These are phyloP conservation scores for Drosophila pegasa DNA, from an alignment of 2,888 invertebrate species.

Conservation along the genomic window DNA sequence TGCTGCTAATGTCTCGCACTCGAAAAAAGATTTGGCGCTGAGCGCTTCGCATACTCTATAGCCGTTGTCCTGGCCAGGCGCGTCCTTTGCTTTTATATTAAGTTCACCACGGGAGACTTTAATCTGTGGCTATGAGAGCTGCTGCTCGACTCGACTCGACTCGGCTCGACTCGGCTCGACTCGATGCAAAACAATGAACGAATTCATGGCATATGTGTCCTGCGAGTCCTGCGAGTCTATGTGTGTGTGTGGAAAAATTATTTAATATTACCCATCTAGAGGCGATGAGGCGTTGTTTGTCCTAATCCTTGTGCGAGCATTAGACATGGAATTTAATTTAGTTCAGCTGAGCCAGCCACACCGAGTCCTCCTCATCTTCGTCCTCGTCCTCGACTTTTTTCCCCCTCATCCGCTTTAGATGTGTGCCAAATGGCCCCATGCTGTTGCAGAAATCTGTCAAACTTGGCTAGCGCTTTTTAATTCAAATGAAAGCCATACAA, in stretches of 20 bases:
- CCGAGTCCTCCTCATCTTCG: slow-evolving; percentile 1
- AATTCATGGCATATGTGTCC: slow-evolving; percentile 80
- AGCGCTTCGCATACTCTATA: slow-evolving; percentile 55
- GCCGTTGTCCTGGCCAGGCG: slow-evolving; percentile 55
- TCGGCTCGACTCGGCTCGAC: slow-evolving; percentile 53
- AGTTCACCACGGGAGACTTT: slow-evolving; percentile 85
- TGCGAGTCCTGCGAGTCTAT: slow-evolving; percentile 30
- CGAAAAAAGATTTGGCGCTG: slow-evolving; percentile 69
- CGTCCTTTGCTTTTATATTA: slow-evolving; percentile 82
- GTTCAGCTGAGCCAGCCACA: slow-evolving; percentile 59
- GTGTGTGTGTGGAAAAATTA: slow-evolving; percentile 46
- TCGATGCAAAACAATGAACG: slow-evolving; percentile 76
- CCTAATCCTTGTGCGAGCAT: slow-evolving; percentile 78
- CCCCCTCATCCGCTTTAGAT: slow-evolving; percentile 26
- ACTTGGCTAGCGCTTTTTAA: slow-evolving; percentile 74
- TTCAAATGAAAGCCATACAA: slow-evolving; percentile 73
- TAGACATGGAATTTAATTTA: slow-evolving; percentile 83
- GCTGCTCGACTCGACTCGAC: neutral
- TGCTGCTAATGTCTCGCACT: slow-evolving; percentile 79
- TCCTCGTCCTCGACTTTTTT: neutral
- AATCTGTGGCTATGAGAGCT: slow-evolving; percentile 76
- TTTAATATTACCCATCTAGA: slow-evolving; percentile 58
- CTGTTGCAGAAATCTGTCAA: slow-evolving; percentile 74
- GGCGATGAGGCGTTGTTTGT: slow-evolving; percentile 70
- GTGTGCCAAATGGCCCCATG: slow-evolving; percentile 64